These are phyloP conservation scores for Cryptocephalus moraei DNA, from an alignment of 2,888 invertebrate species.

Conservation along the genomic window DNA sequence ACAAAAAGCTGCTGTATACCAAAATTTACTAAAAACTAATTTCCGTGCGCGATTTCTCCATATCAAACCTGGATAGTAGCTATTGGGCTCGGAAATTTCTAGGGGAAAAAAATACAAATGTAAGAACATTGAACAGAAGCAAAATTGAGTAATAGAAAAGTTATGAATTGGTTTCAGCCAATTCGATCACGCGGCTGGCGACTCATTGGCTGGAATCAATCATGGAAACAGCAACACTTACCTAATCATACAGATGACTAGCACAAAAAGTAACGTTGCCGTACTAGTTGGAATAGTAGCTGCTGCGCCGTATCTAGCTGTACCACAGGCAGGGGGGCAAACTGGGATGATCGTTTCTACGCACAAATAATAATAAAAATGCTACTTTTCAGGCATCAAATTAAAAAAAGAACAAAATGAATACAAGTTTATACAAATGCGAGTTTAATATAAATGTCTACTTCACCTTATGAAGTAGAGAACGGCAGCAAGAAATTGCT, in stretches of 20 bases:
- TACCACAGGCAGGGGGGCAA: conserved; percentile 85
- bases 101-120: conserved; percentile 25
- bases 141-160: too few relatives aligned
- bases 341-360: conserved; percentile 85
- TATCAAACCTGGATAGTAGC: conserved; percentile 57
- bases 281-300: conserved; percentile 42
- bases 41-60: conserved; percentile 34
- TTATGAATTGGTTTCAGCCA: too few relatives aligned
- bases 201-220: too few relatives aligned
- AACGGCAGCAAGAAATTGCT: too few relatives aligned
- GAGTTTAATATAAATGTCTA: not conserved
- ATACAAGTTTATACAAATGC: not conserved
- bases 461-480: too few relatives aligned
- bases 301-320: conserved; percentile 51
- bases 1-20: too few relatives aligned
- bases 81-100: conserved; percentile 63
- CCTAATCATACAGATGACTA: conserved; percentile 40
- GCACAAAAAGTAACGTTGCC: conserved; percentile 42
- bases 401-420: not conserved
- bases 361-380: conserved; percentile 26
- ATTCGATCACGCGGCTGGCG: too few relatives aligned
- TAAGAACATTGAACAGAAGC: too few relatives aligned
- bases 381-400: not conserved
- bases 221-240: conserved; percentile 24
- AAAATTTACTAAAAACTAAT: too few relatives aligned